Base-by-base conservation (phyloP, 1,140 invertebrate genomes). In the Fopius arisanus region DNA sequence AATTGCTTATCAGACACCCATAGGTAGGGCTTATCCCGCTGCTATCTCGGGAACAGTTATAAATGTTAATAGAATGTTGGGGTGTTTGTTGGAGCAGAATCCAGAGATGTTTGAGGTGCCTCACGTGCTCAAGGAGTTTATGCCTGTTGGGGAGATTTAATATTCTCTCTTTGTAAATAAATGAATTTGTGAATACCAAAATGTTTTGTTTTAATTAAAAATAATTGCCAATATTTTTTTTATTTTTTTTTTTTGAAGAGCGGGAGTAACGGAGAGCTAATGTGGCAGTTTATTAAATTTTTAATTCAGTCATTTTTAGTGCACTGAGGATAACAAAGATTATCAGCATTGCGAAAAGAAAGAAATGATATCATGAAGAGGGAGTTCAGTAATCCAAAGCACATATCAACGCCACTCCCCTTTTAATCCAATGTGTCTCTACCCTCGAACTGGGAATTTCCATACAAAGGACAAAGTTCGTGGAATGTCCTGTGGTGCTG, bases 401-500 rank as follows among this genome's bases (percentile, higher is more conserved):
- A 77, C 93, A 95, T 70, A 96, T 90, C 10, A 94, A 79, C 0
- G 94, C 94, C 0, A 94, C 93, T 1, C 94, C 94, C 40, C 93
- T 84, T 82, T 94, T 93, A 51, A 94, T 93, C 94, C 94, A 96
- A 79, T 95, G 93, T 28, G 88, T 82, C 71, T 91, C 89, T 0
- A 89, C 84, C 77, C 91, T 87, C 19, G 89, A 82, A 1, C 90
- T 92, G 1, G 91, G 90, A 28, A 96, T 86, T 73, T 92, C 90
- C 63, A 95, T 91, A 12, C 91, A 89, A 71, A 95, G 83, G 14
- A 96, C 92, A 83, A 93, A 95, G 86, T 96, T 95, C 4, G 94
- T 94, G 1, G 94, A 95, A 83, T 95, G 91, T 23, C 94, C 90
- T n/a, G 93, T 92, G n/a, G 94, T 93, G 69, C 93, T 92, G 70